These are phyloP conservation scores for Venturia canescens DNA, from an alignment of 1,140 invertebrate species.

Conservation along the genomic window DNA sequence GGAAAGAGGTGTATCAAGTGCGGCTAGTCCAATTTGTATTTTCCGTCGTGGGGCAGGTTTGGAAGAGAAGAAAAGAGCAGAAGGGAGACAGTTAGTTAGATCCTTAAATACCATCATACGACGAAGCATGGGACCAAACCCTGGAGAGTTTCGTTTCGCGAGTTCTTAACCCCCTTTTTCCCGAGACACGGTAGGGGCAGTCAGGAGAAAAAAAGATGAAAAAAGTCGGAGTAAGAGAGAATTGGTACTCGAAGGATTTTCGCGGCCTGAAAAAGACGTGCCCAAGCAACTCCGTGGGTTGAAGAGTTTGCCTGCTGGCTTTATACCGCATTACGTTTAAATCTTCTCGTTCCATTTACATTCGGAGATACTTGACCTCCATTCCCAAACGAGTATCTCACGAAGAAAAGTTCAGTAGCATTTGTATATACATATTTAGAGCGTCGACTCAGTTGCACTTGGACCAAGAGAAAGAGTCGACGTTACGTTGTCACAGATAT, in stretches of 20 bases:
- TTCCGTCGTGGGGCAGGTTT: conserved; percentile 23
- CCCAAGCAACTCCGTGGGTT: background rate
- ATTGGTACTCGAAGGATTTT: conserved; percentile 34
- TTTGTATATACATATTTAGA: conserved; percentile 18
- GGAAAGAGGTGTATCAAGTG: conserved; percentile 28
- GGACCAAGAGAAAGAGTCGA: background rate
- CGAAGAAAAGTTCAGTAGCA: conserved; percentile 22
- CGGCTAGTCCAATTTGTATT: conserved; percentile 47
- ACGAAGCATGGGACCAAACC: conserved; percentile 5
- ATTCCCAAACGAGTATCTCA: background rate
- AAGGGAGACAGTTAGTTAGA: conserved; percentile 18
- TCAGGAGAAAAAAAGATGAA: background rate
- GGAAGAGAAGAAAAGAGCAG: background rate
- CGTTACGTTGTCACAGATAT: conserved; percentile 7
- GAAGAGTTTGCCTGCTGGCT: conserved; percentile 34
- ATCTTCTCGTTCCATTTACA: conserved; percentile 52
- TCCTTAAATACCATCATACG: conserved; percentile 41
- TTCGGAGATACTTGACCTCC: conserved; percentile 48
- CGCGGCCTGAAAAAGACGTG: conserved; percentile 8
- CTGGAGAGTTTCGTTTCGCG: conserved; percentile 14
- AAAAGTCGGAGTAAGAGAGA: background rate
- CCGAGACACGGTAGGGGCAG: background rate
- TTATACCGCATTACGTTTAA: conserved; percentile 49
- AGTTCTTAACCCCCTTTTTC: conserved; percentile 43
- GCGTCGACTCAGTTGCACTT: background rate